Percentiles rank a stretch among this genome's conserved stretches.
Evolutionary conservation across 2,113 vertebrate genomes (phyloP).

Genomic region (Gasterosteus nipponicus): DNA sequence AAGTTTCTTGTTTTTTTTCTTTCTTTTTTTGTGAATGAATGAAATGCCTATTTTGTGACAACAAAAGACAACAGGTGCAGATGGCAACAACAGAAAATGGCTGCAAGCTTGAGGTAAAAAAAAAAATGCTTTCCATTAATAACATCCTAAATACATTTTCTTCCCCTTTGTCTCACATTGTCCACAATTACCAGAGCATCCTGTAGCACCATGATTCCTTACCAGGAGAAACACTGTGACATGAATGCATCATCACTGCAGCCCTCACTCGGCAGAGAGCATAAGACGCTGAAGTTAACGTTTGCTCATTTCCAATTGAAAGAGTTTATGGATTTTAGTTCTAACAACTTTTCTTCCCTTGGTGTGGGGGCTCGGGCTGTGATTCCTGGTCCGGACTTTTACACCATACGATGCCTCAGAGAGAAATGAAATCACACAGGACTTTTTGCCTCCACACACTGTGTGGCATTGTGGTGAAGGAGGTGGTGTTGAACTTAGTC

Average conservation of each 20-base stretch:
- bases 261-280: neutral
- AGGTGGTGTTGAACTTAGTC: constrained; percentile 18
- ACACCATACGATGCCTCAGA: constrained; percentile 59
- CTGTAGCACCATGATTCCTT: constrained; percentile 60
- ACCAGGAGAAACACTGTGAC: constrained; percentile 55
- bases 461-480: constrained; percentile 15
- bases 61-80: constrained; percentile 81
- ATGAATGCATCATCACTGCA: constrained; percentile 22
- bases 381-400: constrained; percentile 19
- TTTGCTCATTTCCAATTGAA: constrained; percentile 1
- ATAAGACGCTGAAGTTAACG: neutral
- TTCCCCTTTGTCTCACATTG: neutral
- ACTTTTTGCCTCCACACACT: constrained; percentile 21
- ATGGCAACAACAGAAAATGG: constrained; percentile 40
- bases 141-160: neutral
- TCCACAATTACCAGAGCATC: constrained; percentile 1
- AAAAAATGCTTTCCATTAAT: neutral
- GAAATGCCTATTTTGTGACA: constrained; percentile 79
- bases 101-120: constrained; percentile 12
- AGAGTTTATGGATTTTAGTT: neutral
- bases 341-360: neutral
- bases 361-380: neutral
- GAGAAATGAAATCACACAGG: constrained; percentile 23
- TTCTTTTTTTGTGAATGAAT: constrained; percentile 74
- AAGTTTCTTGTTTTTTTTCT: constrained; percentile 79